phyloP scores from a whole-genome alignment of 2,113 vertebrate genomes.

The Erpornis zantholeuca region DNA sequence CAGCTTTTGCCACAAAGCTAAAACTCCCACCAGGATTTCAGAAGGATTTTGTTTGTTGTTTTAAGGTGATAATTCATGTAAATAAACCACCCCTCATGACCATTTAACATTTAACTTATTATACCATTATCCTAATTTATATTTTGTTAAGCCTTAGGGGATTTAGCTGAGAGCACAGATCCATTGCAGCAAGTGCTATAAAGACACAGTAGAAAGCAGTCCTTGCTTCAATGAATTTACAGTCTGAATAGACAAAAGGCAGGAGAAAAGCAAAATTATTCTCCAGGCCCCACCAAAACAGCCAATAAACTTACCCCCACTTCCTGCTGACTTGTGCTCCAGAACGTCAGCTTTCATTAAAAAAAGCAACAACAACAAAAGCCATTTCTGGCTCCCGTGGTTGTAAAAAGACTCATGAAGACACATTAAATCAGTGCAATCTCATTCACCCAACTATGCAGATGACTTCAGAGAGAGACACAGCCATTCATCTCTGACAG shows the following conservation, averaged over 20 bases:
- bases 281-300: constrained; percentile 58
- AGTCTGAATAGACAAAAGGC: constrained; percentile 58
- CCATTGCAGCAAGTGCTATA: constrained; percentile 30
- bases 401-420: constrained; percentile 44
- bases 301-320: constrained; percentile 40
- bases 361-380: constrained; percentile 48
- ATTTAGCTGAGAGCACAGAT: constrained; percentile 30
- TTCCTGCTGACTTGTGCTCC: constrained; percentile 51
- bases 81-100: neutral
- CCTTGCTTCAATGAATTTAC: constrained; percentile 48
- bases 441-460: constrained; percentile 10
- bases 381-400: constrained; percentile 38
- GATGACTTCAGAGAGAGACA: neutral
- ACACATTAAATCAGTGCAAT: constrained; percentile 11
- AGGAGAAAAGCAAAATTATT: constrained; percentile 58
- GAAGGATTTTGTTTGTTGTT: neutral
- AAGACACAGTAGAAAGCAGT: constrained; percentile 29
- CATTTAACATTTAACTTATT: constrained; percentile 41
- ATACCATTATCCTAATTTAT: constrained; percentile 48
- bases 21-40: neutral
- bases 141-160: constrained; percentile 49
- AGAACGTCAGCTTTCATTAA: constrained; percentile 44
- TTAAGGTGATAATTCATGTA: constrained; percentile 41
- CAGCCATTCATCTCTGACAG: neutral
- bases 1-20: neutral